Conservation (phyloP, 2,888 invertebrate genomes). For the Drosophila picticornis region DNA sequence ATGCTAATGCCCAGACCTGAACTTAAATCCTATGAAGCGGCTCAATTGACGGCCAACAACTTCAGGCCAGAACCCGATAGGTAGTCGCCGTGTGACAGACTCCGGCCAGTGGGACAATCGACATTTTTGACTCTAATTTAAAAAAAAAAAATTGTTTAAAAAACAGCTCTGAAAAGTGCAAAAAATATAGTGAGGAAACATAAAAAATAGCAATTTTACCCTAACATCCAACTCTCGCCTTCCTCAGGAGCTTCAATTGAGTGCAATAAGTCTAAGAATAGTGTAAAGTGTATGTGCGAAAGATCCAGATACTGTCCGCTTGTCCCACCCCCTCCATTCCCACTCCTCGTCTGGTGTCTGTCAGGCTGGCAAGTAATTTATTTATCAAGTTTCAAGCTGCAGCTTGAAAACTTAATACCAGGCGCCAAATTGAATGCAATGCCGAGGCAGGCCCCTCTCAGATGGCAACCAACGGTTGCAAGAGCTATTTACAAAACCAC, state of each 20-base stretch:
- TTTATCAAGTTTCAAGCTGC: conserved; percentile 81
- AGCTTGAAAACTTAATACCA: conserved; percentile 81
- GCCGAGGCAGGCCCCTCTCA: conserved; percentile 26
- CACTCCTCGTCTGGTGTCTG: conserved; percentile 8
- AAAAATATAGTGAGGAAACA: conserved; percentile 13
- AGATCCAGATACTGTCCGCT: conserved; percentile 28
- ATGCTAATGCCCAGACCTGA: conserved; percentile 39
- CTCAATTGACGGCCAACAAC: conserved; percentile 58
- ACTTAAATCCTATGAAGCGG: conserved; percentile 52
- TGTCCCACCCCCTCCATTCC: background rate
- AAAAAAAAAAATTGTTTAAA: conserved; percentile 60
- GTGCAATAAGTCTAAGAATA: conserved; percentile 78
- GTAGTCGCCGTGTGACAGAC: conserved; percentile 2
- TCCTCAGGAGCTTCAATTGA: conserved; percentile 70
- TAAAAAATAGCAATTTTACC: conserved; percentile 56
- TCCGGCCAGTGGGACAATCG: conserved; percentile 25
- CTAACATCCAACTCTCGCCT: conserved; percentile 18
- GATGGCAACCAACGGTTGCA: conserved; percentile 37
- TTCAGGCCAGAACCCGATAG: conserved; percentile 11
- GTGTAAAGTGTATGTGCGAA: conserved; percentile 73
- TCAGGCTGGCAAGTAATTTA: conserved; percentile 73
- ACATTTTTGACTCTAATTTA: conserved; percentile 45
- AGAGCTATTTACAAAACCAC: conserved; percentile 6
- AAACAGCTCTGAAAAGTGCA: conserved; percentile 34
- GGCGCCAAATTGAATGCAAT: conserved; percentile 72